Evolutionary conservation across 2,797 vertebrate species (phyloP).

Genomic region (Neopelma chrysocephalum): DNA sequence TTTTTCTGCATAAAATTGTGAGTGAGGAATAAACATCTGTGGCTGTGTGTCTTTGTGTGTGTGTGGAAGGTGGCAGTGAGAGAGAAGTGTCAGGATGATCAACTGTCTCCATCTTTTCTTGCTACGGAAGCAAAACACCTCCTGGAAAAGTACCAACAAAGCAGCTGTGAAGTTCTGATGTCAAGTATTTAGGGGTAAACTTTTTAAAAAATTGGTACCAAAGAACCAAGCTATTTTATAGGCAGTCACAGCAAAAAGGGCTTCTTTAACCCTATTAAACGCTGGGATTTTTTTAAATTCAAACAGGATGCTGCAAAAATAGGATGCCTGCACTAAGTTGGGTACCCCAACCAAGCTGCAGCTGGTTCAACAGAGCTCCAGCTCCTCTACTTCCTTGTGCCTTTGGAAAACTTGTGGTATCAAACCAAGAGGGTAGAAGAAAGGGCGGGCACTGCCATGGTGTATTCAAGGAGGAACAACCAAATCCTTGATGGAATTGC

Average conservation of each 20-base stretch:
- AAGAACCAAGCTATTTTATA: not conserved
- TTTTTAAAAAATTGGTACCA: not conserved
- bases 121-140: not conserved
- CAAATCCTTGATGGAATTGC: not conserved
- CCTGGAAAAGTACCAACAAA: not conserved
- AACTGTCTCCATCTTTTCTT: not conserved
- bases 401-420: accelerated
- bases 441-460: not conserved
- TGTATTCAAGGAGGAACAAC: not conserved
- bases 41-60: not conserved
- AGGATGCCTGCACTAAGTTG: accelerated
- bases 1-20: not conserved
- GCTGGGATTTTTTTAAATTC: not conserved
- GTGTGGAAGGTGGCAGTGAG: not conserved
- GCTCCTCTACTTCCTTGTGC: accelerated
- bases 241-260: not conserved
- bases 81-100: not conserved
- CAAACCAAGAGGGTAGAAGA: accelerated
- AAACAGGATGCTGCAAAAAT: not conserved
- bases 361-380: not conserved
- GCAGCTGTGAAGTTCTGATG: not conserved
- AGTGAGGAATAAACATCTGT: not conserved
- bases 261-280: not conserved
- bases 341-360: not conserved
- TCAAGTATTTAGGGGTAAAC: not conserved